Conservation (phyloP, 1,140 invertebrate species). For the Trypoxylus dichotomus region DNA sequence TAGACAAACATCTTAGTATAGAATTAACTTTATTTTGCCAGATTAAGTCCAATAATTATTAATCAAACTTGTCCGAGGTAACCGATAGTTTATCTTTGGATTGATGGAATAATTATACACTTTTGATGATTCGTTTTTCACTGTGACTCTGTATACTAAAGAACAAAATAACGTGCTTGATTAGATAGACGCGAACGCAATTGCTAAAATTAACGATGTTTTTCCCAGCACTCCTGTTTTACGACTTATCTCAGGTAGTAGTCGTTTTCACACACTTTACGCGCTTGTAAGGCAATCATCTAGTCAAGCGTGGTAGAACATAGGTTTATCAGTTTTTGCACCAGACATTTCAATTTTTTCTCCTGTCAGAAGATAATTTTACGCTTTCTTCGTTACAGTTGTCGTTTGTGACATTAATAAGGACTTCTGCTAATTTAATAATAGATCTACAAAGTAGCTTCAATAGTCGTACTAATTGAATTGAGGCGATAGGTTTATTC, state of each 20-base stretch:
- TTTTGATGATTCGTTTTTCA: too few relatives aligned
- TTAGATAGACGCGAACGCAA: background rate
- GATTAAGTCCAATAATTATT: too few relatives aligned
- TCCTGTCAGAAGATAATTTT: background rate
- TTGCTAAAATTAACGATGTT: background rate
- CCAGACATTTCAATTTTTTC: background rate
- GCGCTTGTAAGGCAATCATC: background rate
- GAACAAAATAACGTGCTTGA: too few relatives aligned
- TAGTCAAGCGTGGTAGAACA: background rate
- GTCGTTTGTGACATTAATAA: background rate
- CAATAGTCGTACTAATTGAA: background rate
- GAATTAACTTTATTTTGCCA: too few relatives aligned
- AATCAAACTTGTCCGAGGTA: too few relatives aligned
- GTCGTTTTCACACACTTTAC: constrained; percentile 9
- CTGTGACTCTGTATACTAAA: too few relatives aligned
- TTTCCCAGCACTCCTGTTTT: background rate
- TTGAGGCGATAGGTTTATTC: background rate
- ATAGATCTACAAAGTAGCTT: background rate
- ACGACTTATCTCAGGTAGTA: background rate
- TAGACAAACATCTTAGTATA: too few relatives aligned
- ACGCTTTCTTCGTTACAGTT: background rate
- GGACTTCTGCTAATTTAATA: constrained; percentile 9
- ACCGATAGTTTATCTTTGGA: too few relatives aligned
- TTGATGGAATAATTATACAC: too few relatives aligned
- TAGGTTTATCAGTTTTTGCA: background rate